Evolutionary conservation across 2,797 vertebrate genomes (phyloP), one percentile per base, ranked within the genome.

Genomic region (Peromyscus eremicus): DNA sequence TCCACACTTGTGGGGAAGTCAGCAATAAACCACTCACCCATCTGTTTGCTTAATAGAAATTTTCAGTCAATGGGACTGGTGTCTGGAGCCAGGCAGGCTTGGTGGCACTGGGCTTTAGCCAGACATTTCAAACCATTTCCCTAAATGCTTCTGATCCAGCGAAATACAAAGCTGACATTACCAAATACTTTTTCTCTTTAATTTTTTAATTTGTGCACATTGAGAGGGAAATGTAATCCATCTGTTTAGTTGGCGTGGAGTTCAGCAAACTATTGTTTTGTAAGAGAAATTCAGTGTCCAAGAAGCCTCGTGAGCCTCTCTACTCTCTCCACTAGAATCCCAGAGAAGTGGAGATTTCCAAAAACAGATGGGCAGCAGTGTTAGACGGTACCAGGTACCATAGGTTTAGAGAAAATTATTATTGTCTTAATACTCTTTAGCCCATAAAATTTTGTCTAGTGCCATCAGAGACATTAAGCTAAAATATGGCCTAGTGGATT

Each of bases 181-280:
- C 95, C 87, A 91, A 96, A 66, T 92, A 43, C 57, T 89, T 96
- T 97, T 96, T 95, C 88, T 79, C 73, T 95, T 97, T 97, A 97
- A 97, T 97, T 97, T 96, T 96, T 97, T 93, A 97, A 98, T 97
- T 96, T 97, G 95, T 92, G 55, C 94, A 92, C 80, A 96, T 97
- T 95, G 71, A 97, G 93, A 97, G 32, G 93, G 77, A 97, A 97
- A 97, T 97, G 23, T 92, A 96, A 97, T 92, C 97, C 97, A 96
- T 97, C 97, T 98, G 96, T 87, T 97, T 96, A 37, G 87, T 6
- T 98, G 97, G 94, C 82, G 94, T 21, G 91, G 95, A 94, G 96
- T 96, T 98, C 7, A 29, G 97, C 80, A 95, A 95, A 95, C 95
- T 94, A 95, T 87, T 97, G 95, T 97, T 97, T 97, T 92, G 60